These are phyloP conservation scores for Panagrolaimus sp. DNA, from an alignment of 1,140 invertebrate species.

Conservation along the genomic window DNA sequence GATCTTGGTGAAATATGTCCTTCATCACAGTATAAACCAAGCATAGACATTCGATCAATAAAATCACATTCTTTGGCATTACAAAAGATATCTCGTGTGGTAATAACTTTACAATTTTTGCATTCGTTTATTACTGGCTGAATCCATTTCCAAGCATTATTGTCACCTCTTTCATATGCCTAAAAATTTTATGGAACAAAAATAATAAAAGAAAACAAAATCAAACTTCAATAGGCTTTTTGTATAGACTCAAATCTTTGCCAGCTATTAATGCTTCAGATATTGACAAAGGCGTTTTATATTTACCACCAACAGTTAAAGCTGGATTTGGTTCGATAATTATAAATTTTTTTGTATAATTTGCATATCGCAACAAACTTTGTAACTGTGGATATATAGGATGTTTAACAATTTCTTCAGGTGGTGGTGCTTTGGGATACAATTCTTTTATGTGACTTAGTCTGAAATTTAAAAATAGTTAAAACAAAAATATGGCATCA, in stretches of 20 bases:
- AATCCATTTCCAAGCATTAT: not conserved
- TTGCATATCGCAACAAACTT: not conserved
- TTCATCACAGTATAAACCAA: not conserved
- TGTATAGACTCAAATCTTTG: too few species aligned
- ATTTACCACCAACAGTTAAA: not conserved
- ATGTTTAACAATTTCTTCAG: too few species aligned
- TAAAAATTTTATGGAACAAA: too few species aligned
- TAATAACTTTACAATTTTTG: not conserved
- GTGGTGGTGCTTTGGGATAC: too few species aligned
- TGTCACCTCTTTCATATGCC: not conserved
- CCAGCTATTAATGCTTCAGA: too few species aligned
- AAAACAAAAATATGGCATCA: too few species aligned
- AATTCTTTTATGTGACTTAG: too few species aligned
- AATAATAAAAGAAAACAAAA: too few species aligned
- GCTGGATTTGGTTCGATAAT: not conserved
- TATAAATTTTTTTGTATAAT: conserved; percentile 4
- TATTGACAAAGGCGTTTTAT: not conserved
- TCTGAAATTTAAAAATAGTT: too few species aligned
- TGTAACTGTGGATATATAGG: too few species aligned
- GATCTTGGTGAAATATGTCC: not conserved
- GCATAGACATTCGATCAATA: not conserved
- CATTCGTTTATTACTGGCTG: not conserved
- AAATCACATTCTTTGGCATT: not conserved
- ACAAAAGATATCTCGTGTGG: not conserved
- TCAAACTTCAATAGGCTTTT: too few species aligned